These are phyloP conservation scores for Anabas testudineus DNA, from an alignment of 2,797 vertebrate genomes.

Conservation along the genomic window DNA sequence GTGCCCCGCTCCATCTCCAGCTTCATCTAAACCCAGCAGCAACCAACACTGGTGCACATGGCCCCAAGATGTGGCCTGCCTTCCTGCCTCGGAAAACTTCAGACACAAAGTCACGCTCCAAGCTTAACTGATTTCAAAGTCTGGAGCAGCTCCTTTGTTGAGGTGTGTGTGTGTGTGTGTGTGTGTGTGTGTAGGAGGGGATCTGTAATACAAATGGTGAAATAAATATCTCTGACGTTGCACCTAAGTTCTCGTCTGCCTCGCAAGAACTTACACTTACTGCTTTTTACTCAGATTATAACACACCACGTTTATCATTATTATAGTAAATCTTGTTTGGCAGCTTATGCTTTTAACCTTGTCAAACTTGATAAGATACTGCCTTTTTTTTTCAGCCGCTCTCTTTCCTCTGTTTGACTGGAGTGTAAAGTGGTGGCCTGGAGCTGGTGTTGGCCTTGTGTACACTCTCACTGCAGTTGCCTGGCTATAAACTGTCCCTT, in stretches of 20 bases:
- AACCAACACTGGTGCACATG: conserved; percentile 69
- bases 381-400: conserved; percentile 32
- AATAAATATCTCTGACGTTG: conserved; percentile 56
- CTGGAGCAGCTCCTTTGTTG: conserved; percentile 57
- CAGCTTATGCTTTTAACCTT: conserved; percentile 65
- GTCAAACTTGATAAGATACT: conserved; percentile 65
- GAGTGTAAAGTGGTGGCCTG: conserved; percentile 67
- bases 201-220: conserved; percentile 61
- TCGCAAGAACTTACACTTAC: conserved; percentile 11
- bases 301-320: conserved; percentile 42
- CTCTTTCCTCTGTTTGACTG: conserved; percentile 66
- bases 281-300: conserved; percentile 11
- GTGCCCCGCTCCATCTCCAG: conserved; percentile 40
- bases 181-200: not conserved
- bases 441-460: conserved; percentile 72
- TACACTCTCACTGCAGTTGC: conserved; percentile 80
- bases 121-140: conserved; percentile 67
- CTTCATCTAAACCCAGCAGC: conserved; percentile 45
- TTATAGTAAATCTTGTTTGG: conserved; percentile 35
- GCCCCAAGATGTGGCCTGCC: conserved; percentile 76
- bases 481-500: conserved; percentile 81
- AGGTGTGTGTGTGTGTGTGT: conserved; percentile 17
- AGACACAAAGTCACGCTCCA: conserved; percentile 59
- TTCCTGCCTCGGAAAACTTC: conserved; percentile 61
- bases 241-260: conserved; percentile 19